Evolutionary conservation across 2,888 invertebrate species (phyloP).

Genomic region (Ichneumoninae sp.): DNA sequence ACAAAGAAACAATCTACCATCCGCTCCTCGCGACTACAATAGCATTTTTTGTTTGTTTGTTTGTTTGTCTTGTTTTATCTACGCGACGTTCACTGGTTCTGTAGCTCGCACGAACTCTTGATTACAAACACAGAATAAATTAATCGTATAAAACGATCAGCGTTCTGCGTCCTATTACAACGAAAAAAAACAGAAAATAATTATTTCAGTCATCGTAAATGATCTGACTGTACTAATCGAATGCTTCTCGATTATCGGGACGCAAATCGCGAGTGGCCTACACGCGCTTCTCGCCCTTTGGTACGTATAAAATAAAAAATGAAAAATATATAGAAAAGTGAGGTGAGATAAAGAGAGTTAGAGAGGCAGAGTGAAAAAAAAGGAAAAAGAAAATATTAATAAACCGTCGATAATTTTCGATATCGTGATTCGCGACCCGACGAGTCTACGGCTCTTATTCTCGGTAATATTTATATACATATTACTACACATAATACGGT

Average conservation of each 20-base stretch:
- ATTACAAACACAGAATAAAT: conserved; percentile 49
- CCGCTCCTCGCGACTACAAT: conserved; percentile 57
- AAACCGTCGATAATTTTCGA: conserved; percentile 43
- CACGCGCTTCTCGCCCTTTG: conserved; percentile 48
- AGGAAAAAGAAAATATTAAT: conserved; percentile 14
- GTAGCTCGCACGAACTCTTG: conserved; percentile 60
- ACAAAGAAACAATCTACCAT: conserved; percentile 76
- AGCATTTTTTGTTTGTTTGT: conserved; percentile 43
- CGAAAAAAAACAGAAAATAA: conserved; percentile 40
- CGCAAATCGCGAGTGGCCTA: conserved; percentile 47
- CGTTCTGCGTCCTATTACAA: conserved; percentile 41
- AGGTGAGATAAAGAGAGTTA: conserved; percentile 42
- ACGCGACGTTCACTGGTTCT: conserved; percentile 66
- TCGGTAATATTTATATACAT: conserved; percentile 76
- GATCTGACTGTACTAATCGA: conserved; percentile 43
- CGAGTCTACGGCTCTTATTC: conserved; percentile 55
- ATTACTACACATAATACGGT: conserved; percentile 73
- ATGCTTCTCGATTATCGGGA: conserved; percentile 50
- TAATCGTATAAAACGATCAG: conserved; percentile 52
- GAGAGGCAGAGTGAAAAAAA: conserved; percentile 8
- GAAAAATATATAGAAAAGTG: conserved; percentile 36
- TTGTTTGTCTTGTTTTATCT: conserved; percentile 40
- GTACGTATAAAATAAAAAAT: conserved; percentile 62
- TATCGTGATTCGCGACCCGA: conserved; percentile 63
- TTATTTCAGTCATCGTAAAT: conserved; percentile 35